Evolutionary conservation across 2,113 vertebrate species (phyloP), one percentile per base, ranked within the genome.

Genomic region (Girardinichthys multiradiatus): DNA sequence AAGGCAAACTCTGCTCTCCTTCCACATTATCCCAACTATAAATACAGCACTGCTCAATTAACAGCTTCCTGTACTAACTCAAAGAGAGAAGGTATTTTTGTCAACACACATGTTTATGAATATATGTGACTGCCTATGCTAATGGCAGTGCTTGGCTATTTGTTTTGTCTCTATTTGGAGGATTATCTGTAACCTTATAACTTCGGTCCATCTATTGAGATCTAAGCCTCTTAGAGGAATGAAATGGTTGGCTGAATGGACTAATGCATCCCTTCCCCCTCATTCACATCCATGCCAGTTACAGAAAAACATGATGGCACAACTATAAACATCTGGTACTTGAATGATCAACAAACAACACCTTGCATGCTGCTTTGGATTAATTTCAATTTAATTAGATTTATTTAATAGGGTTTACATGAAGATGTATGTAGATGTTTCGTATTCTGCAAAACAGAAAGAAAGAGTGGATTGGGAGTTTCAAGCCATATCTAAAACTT

Each of bases 221-320:
- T 86, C 85, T 93, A 94, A 92, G 90, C 91, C 89, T 93, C 89
- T 91, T 93, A 93, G 67, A 84, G 75, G 78, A 93, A 91, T 89
- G 84, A 91, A 89, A 87, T 89, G 76, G 82, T 84, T 72, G 87
- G 80, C 48, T 89, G 86, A 85, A 82, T 80, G 85, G 86, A 83
- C 81, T 77, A 80, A 74, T 79, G 81, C 72, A 67, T 81, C 84
- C 86, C 82, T 76, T 48, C 83, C 87, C 85, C 73, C 81, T 72
- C 64, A 65, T 85, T 86, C 80, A 75, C 87, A 78, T 87, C 51
- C 70, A 67, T 83, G 74, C 80, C 71, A 64, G 73, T 82, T 77
- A 68, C 76, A 79, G 33, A 76, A 81, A 85, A 90, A 83, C 82
- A 83, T 54, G 70, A 77, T 37, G 66, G 70, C 60, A 64, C 28